Conservation (phyloP, 2,888 invertebrate species). For the Stenoptilia bipunctidactyla region DNA sequence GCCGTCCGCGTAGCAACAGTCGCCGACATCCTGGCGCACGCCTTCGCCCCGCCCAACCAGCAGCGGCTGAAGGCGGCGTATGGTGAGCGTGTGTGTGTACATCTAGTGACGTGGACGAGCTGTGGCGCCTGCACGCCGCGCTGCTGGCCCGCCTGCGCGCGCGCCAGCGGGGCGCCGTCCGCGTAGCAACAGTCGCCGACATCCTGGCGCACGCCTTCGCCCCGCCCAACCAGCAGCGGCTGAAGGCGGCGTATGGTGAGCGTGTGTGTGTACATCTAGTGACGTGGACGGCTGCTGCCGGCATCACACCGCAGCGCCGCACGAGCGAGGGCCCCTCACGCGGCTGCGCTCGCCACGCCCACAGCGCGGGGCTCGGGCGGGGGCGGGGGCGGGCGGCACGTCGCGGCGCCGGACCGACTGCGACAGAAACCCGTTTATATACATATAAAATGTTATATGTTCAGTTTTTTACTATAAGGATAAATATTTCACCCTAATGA, state of each 20-base stretch:
- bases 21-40: constrained; percentile 83
- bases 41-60: constrained; percentile 44
- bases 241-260: constrained; percentile 86
- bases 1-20: constrained; percentile 81
- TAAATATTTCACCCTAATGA: too few species aligned
- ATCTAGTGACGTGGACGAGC: too few species aligned
- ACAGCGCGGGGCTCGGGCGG: background rate
- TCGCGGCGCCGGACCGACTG: constrained; percentile 76
- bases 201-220: constrained; percentile 4
- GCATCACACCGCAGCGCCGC: constrained; percentile 85
- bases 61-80: constrained; percentile 83
- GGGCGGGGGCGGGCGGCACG: too few species aligned
- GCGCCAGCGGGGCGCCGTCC: constrained; percentile 73
- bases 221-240: constrained; percentile 43
- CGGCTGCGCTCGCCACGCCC: background rate
- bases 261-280: constrained; percentile 60
- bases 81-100: constrained; percentile 75
- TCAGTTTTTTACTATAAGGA: too few species aligned
- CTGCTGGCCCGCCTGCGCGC: constrained; percentile 79
- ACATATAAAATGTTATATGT: too few species aligned
- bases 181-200: background rate
- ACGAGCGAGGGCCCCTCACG: too few species aligned
- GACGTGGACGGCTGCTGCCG: too few species aligned
- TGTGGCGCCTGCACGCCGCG: constrained; percentile 87
- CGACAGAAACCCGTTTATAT: too few species aligned